Percentiles rank a stretch among this genome's conserved stretches.
These are phyloP conservation scores for Bombyx huttoni DNA, from an alignment of 2,888 invertebrate genomes.

Conservation along the genomic window DNA sequence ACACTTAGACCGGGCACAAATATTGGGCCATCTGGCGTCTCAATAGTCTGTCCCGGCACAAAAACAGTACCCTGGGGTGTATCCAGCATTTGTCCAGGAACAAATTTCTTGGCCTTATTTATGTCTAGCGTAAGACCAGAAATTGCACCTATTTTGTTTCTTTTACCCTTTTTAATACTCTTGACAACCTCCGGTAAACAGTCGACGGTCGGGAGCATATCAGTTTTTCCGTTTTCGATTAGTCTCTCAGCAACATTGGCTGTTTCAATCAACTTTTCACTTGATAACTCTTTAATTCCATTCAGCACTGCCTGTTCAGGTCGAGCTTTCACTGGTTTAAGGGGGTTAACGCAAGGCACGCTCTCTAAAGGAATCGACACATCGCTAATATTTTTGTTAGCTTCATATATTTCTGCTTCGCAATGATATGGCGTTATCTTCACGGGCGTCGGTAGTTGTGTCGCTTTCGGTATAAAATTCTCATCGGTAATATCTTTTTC, in stretches of 20 bases:
- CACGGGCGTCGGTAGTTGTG: conserved; percentile 58
- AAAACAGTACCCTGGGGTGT: conserved; percentile 80
- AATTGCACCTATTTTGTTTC: conserved; percentile 73
- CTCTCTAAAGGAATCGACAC: conserved; percentile 71
- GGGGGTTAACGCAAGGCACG: conserved; percentile 75
- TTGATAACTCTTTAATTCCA: conserved; percentile 67
- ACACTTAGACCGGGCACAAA: conserved; percentile 84
- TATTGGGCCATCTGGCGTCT: conserved; percentile 76
- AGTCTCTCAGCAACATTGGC: conserved; percentile 74
- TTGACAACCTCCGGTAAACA: conserved; percentile 76
- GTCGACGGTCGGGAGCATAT: conserved; percentile 74
- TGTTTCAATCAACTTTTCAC: conserved; percentile 73
- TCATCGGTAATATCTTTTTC: conserved; percentile 72
- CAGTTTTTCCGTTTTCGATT: conserved; percentile 60
- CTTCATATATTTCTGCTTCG: conserved; percentile 63
- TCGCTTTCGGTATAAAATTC: conserved; percentile 55
- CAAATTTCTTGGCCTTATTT: conserved; percentile 77
- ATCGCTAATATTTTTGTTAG: conserved; percentile 64
- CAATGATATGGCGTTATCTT: conserved; percentile 61
- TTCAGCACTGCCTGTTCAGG: conserved; percentile 55
- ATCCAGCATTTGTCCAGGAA: conserved; percentile 80
- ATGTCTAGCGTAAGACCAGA: conserved; percentile 77
- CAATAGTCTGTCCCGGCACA: conserved; percentile 82
- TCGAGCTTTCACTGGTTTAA: conserved; percentile 67
- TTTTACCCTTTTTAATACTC: conserved; percentile 72